Percentiles rank a stretch among this genome's conserved stretches.
Conservation (phyloP, 2,113 vertebrate genomes). For the Esox niger region DNA sequence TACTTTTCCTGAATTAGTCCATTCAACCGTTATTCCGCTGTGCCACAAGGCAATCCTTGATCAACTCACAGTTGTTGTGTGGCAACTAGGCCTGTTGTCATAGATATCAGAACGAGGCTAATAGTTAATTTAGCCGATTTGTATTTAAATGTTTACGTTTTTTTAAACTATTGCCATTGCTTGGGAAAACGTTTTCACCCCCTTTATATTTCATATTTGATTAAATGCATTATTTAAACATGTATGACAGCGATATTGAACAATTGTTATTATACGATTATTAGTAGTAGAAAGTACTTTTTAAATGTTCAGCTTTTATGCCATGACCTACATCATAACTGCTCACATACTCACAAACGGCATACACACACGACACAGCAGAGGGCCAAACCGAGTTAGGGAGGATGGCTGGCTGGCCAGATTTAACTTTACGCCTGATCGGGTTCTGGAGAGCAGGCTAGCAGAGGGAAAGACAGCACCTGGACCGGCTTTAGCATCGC, state of each 20-base stretch:
- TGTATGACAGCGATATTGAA: no score
- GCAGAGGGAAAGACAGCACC: constrained; percentile 73
- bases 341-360: constrained; percentile 9
- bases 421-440: constrained; percentile 77
- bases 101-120: background rate
- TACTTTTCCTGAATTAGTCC: background rate
- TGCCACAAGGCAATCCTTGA: background rate
- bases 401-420: constrained; percentile 68
- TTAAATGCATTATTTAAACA: no score
- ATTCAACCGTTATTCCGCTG: background rate
- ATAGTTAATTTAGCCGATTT: background rate
- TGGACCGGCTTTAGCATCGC: constrained; percentile 74
- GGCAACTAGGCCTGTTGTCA: background rate
- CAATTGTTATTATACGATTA: background rate
- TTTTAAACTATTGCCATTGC: background rate
- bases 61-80: background rate
- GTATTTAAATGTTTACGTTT: background rate
- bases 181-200: no score
- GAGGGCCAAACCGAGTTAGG: constrained; percentile 4
- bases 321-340: background rate
- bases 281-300: background rate
- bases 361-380: constrained; percentile 43
- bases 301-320: background rate
- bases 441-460: constrained; percentile 73
- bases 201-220: no score